These are phyloP conservation scores for Tetragonisca angustula DNA, from an alignment of 2,888 invertebrate species.

Conservation along the genomic window DNA sequence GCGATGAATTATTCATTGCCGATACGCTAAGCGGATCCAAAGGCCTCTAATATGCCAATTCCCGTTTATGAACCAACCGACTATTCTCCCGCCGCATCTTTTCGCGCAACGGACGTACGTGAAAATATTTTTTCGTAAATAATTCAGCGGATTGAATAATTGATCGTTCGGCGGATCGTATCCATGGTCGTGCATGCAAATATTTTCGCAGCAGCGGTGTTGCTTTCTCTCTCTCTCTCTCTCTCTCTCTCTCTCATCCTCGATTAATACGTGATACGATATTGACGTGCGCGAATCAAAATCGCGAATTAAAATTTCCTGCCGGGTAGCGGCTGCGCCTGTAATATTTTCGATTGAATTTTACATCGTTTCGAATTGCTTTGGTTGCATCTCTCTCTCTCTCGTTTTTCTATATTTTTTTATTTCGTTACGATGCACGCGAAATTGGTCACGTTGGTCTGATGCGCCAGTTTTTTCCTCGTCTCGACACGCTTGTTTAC, in stretches of 20 bases:
- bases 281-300: slow-evolving; percentile 52
- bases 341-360: slow-evolving; percentile 70
- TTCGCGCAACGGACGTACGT: background rate
- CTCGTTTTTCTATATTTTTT: background rate
- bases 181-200: slow-evolving; percentile 12
- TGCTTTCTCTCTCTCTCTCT: slow-evolving; percentile 1
- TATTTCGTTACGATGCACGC: background rate
- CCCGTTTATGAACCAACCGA: background rate
- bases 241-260: slow-evolving; percentile 2
- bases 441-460: background rate
- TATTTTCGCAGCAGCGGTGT: slow-evolving; percentile 16
- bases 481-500: slow-evolving; percentile 42
- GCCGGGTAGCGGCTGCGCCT: slow-evolving; percentile 41
- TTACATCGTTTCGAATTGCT: slow-evolving; percentile 45
- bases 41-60: slow-evolving; percentile 26
- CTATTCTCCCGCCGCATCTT: background rate
- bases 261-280: slow-evolving; percentile 48
- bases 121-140: slow-evolving; percentile 18
- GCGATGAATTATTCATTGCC: slow-evolving; percentile 46
- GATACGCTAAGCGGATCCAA: slow-evolving; percentile 50
- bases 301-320: slow-evolving; percentile 64
- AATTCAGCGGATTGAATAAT: slow-evolving; percentile 26
- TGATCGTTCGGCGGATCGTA: background rate
- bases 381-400: background rate
- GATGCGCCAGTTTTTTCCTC: background rate